Percentiles rank a stretch among this genome's conserved stretches.
These are phyloP conservation scores for Chromobotia macracanthus DNA, from an alignment of 2,797 vertebrate genomes.

Conservation along the genomic window DNA sequence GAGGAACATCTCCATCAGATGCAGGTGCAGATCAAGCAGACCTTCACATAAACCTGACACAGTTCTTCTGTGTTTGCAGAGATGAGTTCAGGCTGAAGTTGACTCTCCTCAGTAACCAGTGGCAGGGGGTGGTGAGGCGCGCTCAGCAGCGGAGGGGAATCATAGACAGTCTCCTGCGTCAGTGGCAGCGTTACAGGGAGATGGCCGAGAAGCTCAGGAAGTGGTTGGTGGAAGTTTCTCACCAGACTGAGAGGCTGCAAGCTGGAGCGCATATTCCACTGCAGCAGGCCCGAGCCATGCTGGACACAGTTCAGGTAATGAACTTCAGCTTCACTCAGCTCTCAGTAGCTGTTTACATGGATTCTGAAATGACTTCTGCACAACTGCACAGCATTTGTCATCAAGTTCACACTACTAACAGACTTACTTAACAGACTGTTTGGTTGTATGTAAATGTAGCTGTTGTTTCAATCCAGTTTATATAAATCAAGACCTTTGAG, in stretches of 20 bases:
- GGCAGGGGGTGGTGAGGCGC: constrained; percentile 93
- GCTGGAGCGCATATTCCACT: constrained; percentile 79
- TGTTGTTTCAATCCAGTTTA: too few relatives aligned
- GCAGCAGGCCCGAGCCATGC: constrained; percentile 86
- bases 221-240: constrained; percentile 86
- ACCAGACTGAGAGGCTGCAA: constrained; percentile 76
- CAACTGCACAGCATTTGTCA: too few relatives aligned
- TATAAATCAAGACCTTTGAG: too few relatives aligned
- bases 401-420: too few relatives aligned
- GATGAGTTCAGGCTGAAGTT: constrained; percentile 94
- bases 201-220: constrained; percentile 88
- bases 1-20: constrained; percentile 26
- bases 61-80: constrained; percentile 66
- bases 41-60: not conserved
- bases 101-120: constrained; percentile 90
- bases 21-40: not conserved
- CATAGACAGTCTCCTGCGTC: constrained; percentile 91
- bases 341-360: not conserved
- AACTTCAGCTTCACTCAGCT: not conserved
- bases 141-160: constrained; percentile 93
- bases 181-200: constrained; percentile 93
- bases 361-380: too few relatives aligned
- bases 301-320: constrained; percentile 89
- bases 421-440: too few relatives aligned
- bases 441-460: too few relatives aligned